Evolutionary conservation across 2,888 invertebrate species (phyloP), one percentile per base, ranked within the genome.

Genomic region (Leptopilina myrica): DNA sequence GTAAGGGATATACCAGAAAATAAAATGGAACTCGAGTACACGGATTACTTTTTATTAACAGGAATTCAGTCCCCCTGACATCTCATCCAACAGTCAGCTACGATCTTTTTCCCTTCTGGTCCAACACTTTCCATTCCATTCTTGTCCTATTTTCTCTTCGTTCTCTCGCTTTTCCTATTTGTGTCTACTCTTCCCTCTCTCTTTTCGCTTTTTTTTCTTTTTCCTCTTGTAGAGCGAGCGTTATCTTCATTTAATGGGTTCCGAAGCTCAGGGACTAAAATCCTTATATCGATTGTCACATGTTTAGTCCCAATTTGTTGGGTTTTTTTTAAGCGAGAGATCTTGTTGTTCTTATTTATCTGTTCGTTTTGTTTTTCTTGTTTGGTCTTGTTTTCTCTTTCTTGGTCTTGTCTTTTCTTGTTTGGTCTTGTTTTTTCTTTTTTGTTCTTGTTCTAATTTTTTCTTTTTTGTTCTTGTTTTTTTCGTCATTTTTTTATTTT

Each of bases 51-150:
- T 20, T 59, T 78, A 75, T 75, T 75, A 75, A 78, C 78, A 62
- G 64, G 73, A 76, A 46, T 73, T 69, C 46, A 64, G 26, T n/a
- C 62, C 33, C 46, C 26, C 40, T 78, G 78, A 78, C 78, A 78
- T 62, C 62, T 78, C 78, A 73, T 78, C 65, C 78, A 59, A 64
- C 69, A 62, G 78, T 20, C 59, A 66, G 26, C 66, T 66, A 15
- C 15, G 46, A 66, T 43, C 46, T 66, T 46, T 26, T 49, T 75
- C 33, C 33, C 62, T 62, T 33, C 43, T 76, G 11, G 26, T 59
- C 75, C 14, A 62, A 40, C 43, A 62, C 76, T 75, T 73, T 73
- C 53, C 46, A 20, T 15, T 62, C 40, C 14, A 64, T 11, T 46
- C 46, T 43, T 9, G 20, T 12, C 12, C 76, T 15, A 43, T 76